These are phyloP conservation scores for Clavelina lepadiformis DNA, from an alignment of 23 tunicate species.

Conservation along the genomic window DNA sequence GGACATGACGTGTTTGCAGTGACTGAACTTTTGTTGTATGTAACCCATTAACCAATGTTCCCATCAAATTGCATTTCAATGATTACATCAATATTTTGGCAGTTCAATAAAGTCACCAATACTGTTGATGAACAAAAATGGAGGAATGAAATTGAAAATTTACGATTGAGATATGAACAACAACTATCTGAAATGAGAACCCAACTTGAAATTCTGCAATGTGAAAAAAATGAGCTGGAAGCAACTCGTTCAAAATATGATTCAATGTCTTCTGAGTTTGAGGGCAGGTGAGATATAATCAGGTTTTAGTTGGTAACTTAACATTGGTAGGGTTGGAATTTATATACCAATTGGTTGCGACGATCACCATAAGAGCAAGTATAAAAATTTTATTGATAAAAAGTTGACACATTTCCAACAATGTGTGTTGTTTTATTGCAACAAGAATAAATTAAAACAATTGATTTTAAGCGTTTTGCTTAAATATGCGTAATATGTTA, in stretches of 20 bases:
- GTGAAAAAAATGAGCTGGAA: slow-evolving; percentile 64
- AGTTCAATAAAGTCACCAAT: slow-evolving; percentile 7
- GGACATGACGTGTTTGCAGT: too few relatives aligned
- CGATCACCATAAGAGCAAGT: too few relatives aligned
- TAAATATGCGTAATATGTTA: too few relatives aligned
- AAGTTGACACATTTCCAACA: too few relatives aligned
- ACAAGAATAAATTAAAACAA: too few relatives aligned
- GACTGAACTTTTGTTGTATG: background rate
- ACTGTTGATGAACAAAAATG: slow-evolving; percentile 23
- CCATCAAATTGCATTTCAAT: too few relatives aligned
- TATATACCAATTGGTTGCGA: too few relatives aligned
- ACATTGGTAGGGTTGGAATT: too few relatives aligned
- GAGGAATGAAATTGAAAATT: slow-evolving; percentile 30
- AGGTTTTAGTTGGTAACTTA: too few relatives aligned
- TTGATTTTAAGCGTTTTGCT: too few relatives aligned
- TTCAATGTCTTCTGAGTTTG: slow-evolving; percentile 53
- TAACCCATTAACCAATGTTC: background rate
- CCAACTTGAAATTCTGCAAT: slow-evolving; percentile 26
- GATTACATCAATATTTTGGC: background rate
- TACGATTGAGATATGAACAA: slow-evolving; percentile 41
- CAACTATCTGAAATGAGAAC: slow-evolving; percentile 40
- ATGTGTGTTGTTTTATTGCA: too few relatives aligned
- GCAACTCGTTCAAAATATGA: slow-evolving; percentile 50
- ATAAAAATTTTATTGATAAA: too few relatives aligned
- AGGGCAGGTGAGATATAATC: slow-evolving; percentile 36